Percentiles rank a stretch among this genome's conserved stretches.
phyloP scores from a whole-genome alignment of 2,113 vertebrate species.

The Lagopus muta region DNA sequence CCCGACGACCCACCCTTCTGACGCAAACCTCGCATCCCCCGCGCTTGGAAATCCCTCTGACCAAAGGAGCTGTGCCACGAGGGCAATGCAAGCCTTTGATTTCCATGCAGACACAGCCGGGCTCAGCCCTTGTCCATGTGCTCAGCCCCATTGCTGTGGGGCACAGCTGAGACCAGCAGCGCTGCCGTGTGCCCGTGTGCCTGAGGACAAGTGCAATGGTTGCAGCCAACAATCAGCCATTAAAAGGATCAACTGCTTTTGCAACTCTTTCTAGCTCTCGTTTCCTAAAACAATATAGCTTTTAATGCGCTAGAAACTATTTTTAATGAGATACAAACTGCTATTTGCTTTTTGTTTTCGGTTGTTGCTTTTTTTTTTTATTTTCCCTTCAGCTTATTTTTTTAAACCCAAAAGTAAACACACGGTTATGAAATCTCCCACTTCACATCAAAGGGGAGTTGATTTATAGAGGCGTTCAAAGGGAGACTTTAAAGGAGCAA shows the following conservation, averaged over 20 bases:
- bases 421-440: constrained; percentile 55
- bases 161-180: neutral
- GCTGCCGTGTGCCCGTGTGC: neutral
- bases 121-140: neutral
- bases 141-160: neutral
- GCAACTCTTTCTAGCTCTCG: constrained; percentile 16
- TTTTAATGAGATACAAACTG: constrained; percentile 71
- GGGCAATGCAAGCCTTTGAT: neutral
- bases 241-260: neutral
- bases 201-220: neutral
- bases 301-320: constrained; percentile 43
- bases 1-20: constrained; percentile 11
- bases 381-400: constrained; percentile 69
- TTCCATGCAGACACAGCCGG: neutral
- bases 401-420: constrained; percentile 69
- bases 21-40: neutral
- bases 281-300: constrained; percentile 51
- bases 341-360: constrained; percentile 18
- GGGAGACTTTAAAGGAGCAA: constrained; percentile 59
- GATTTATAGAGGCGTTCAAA: constrained; percentile 63
- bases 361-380: neutral
- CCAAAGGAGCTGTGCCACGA: neutral
- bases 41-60: neutral
- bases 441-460: constrained; percentile 68
- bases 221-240: constrained; percentile 31